phyloP scores from a whole-genome alignment of 2,888 invertebrate species.

The Norana najaformis region DNA sequence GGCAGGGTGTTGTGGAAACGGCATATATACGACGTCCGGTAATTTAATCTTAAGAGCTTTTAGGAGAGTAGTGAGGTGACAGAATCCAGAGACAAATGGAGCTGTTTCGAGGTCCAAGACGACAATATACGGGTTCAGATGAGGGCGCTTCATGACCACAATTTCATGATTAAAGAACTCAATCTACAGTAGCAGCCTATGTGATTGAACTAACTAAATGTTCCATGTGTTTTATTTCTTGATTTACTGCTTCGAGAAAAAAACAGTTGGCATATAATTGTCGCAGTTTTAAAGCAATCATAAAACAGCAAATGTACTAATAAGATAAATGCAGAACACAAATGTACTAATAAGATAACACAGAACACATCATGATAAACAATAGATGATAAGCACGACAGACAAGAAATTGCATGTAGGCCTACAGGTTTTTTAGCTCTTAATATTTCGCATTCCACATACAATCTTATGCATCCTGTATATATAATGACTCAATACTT shows the following conservation, averaged over 20 bases:
- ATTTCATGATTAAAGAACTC: too few relatives aligned
- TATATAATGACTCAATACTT: too few relatives aligned
- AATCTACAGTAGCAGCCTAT: not conserved
- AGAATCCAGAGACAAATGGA: not conserved
- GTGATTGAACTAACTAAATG: too few relatives aligned
- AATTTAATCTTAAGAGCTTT: not conserved
- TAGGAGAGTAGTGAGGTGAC: not conserved
- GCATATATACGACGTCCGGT: too few relatives aligned
- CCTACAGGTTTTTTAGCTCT: too few relatives aligned
- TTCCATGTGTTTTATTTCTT: not conserved
- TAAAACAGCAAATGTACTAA: not conserved
- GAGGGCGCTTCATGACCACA: not conserved
- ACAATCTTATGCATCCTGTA: too few relatives aligned
- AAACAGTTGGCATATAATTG: not conserved
- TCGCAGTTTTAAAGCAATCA: not conserved
- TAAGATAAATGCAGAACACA: too few relatives aligned
- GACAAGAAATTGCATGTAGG: not conserved
- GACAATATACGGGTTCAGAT: not conserved
- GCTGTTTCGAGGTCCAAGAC: not conserved
- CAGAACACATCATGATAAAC: not conserved
- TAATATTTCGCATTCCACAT: too few relatives aligned
- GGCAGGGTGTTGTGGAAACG: too few relatives aligned
- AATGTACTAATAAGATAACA: not conserved
- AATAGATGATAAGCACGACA: not conserved
- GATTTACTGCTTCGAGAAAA: not conserved